Conservation (phyloP, 1,140 invertebrate genomes). For the Drosophila takahashii region DNA sequence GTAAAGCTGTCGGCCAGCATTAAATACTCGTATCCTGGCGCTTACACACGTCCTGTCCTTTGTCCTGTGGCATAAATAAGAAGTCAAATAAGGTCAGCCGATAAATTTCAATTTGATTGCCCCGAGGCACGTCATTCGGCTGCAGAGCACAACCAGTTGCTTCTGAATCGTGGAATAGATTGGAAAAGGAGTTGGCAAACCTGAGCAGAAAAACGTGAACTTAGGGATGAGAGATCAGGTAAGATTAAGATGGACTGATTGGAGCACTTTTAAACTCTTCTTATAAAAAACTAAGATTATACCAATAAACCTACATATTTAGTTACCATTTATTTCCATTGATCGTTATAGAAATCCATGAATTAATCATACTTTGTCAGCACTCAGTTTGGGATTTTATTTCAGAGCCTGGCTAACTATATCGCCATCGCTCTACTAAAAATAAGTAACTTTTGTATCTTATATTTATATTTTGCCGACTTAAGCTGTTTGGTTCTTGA, state of each 20-base stretch:
- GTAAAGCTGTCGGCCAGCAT: conserved; percentile 49
- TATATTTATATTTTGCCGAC: conserved; percentile 2
- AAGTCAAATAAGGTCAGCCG: conserved; percentile 53
- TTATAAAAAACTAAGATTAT: too few species aligned
- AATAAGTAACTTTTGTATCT: conserved; percentile 14
- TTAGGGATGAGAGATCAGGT: background rate
- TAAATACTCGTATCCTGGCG: conserved; percentile 52
- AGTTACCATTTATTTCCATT: too few species aligned
- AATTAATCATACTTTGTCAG: too few species aligned
- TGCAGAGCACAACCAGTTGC: conserved; percentile 26
- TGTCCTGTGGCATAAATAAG: conserved; percentile 49
- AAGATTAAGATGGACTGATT: background rate
- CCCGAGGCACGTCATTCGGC: conserved; percentile 23
- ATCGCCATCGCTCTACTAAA: too few species aligned
- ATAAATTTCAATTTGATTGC: conserved; percentile 65
- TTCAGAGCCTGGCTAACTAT: too few species aligned
- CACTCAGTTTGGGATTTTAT: too few species aligned
- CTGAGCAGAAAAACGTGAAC: background rate
- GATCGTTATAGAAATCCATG: too few species aligned
- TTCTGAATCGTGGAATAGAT: conserved; percentile 4
- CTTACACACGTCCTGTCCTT: conserved; percentile 10
- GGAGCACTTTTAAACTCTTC: background rate
- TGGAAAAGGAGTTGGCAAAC: background rate
- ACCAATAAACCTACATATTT: too few species aligned
- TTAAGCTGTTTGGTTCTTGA: conserved; percentile 30